Base-by-base conservation (phyloP, 1,140 invertebrate genomes). In the Panulirus ornatus region DNA sequence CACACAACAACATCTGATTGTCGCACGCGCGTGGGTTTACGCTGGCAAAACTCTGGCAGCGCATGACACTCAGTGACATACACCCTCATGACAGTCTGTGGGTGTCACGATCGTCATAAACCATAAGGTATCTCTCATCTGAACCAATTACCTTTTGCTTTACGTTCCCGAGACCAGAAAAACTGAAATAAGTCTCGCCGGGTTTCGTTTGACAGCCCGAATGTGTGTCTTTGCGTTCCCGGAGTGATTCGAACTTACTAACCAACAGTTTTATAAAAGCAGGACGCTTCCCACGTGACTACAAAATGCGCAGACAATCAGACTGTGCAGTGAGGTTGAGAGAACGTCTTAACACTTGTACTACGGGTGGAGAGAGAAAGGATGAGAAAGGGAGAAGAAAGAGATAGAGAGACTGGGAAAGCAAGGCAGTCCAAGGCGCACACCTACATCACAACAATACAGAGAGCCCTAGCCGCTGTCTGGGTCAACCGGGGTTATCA, bases 1-100 rank as follows among this genome's bases (percentile, higher is more conserved):
- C 63, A 70, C 79, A 89, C 42, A 73, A 44, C 78, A 89, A 81
- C 76, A 22, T 82, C 81, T 58, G 42, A 89, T 47, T 83, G 87
- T 66, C 76, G 51, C 76, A 79, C 75, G 19, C 14, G 5, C 44
- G 5, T 47, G 44, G 5, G 44, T 47, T 47, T 6, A 47, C 44
- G 44, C 44, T 6, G 44, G 44, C 5, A 5, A 11, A 58, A 22
- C 54, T 58, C 11, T 58, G 19, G 2, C 54, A 58, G n/a, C n/a
- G n/a, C n/a, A n/a, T n/a, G n/a, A n/a, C n/a, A n/a, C n/a, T n/a
- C n/a, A n/a, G n/a, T n/a, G n/a, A n/a, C n/a, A n/a, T n/a, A n/a
- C n/a, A n/a, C n/a, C n/a, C n/a, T n/a, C n/a, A n/a, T n/a, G n/a
- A n/a, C n/a, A n/a, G n/a, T n/a, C n/a, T n/a, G n/a, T n/a, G n/a